These are phyloP conservation scores for Chesias legatella DNA, from an alignment of 2,888 invertebrate genomes.

Conservation along the genomic window DNA sequence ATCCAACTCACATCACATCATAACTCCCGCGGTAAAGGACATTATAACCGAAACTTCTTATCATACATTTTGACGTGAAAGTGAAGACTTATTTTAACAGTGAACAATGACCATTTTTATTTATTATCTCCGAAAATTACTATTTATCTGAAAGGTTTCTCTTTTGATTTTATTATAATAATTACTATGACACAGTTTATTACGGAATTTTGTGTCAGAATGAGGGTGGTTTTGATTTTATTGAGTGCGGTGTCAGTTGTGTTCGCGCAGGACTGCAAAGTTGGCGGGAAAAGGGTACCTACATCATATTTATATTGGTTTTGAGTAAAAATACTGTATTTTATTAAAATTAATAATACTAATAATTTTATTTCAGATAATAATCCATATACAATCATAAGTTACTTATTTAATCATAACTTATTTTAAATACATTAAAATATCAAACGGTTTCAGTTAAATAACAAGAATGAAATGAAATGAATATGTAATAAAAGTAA, in stretches of 20 bases:
- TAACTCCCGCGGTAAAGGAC: constrained; percentile 9
- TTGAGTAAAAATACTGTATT: too few relatives aligned
- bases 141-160: not conserved
- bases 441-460: too few relatives aligned
- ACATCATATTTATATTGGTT: constrained; percentile 5
- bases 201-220: constrained; percentile 5
- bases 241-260: constrained; percentile 30
- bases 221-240: constrained; percentile 25
- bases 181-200: too few relatives aligned
- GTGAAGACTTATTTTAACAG: not conserved
- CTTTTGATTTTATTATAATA: not conserved
- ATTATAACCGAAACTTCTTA: constrained; percentile 3
- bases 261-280: constrained; percentile 59
- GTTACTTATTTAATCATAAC: too few relatives aligned
- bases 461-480: too few relatives aligned
- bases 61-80: too few relatives aligned
- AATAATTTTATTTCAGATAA: too few relatives aligned
- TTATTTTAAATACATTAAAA: too few relatives aligned
- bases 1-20: constrained; percentile 19
- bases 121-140: not conserved
- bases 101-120: not conserved
- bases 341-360: too few relatives aligned
- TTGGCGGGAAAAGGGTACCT: constrained; percentile 57
- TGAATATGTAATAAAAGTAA: too few relatives aligned
- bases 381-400: too few relatives aligned